Base-by-base conservation (phyloP, 2,797 vertebrate genomes). In the Poecilia gillii region DNA sequence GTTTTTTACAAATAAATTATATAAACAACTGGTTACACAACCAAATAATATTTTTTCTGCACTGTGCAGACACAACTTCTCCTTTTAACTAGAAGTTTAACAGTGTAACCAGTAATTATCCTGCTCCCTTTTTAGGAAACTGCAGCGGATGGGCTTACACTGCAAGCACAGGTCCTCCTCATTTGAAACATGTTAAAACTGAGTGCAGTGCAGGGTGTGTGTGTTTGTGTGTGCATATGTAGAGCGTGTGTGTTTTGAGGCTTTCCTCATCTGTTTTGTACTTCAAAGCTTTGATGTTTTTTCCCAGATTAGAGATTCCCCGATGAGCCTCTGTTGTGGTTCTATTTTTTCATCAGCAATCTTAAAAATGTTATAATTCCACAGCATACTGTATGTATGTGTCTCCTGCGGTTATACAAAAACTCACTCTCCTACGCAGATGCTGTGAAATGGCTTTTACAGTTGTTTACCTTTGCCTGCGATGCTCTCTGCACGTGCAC, bases 371-470 rank as follows among this genome's bases (percentile, higher is more conserved):
- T 81, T 81, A 80, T 77, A 64, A 87, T 88, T 80, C 55, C 41
- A n/a, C 73, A 33, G n/a, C 72, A 45, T 59, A n/a, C 71, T 39
- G 41, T 78, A 43, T 33, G 51, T 78, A 72, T 57, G 31, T n/a
- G 23, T 77, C 84, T 78, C 85, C 68, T 74, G 77, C 74, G 76
- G 82, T 73, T 88, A 79, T 72, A 72, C 71, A 79, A 78, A 81
- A 86, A 82, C 77, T 87, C 85, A 77, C 86, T 89, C 79, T 75
- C 78, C 57, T 57, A 87, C 20, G 76, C 89, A 88, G 79, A 88
- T 85, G 84, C 83, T 94, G 88, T 90, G 85, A 91, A 92, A 89
- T 91, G 88, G 88, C 88, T 87, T 91, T 86, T 77, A 83, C 79
- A 73, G 75, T 79, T 78, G 81, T 88, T 90, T 85, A 87, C 82